Conservation (phyloP, 2,797 vertebrate species). For the Menidia menidia region DNA sequence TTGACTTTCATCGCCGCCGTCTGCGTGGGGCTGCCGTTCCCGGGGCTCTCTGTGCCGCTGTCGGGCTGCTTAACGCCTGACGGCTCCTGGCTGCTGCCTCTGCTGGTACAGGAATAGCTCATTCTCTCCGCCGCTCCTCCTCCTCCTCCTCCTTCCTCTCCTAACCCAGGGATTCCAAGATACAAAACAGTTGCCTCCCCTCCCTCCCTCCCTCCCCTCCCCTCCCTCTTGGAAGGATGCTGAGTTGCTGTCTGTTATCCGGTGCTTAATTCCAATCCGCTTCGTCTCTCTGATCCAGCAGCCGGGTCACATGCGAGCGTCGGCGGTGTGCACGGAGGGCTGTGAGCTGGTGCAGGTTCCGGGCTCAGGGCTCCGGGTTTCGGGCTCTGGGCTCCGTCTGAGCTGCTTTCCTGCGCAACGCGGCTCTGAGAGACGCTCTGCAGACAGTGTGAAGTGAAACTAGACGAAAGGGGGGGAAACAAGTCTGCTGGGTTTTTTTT, state of each 20-base stretch:
- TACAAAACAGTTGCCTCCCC: conserved; percentile 71
- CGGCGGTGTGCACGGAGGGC: not conserved
- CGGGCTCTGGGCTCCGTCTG: not conserved
- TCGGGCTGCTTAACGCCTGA: conserved; percentile 77
- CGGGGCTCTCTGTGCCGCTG: conserved; percentile 56
- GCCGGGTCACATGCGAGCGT: conserved; percentile 19
- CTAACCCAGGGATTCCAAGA: conserved; percentile 72
- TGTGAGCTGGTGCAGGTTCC: not conserved
- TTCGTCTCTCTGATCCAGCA: conserved; percentile 52
- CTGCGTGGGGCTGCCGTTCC: conserved; percentile 62
- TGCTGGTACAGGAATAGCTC: conserved; percentile 88
- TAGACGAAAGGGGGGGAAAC: conserved; percentile 36
- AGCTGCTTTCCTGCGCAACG: conserved; percentile 19
- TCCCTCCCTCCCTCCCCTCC: conserved; percentile 62
- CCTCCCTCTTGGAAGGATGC: conserved; percentile 67
- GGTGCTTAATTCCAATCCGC: conserved; percentile 77
- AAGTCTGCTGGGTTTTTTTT: conserved; percentile 31
- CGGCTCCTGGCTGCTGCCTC: conserved; percentile 83
- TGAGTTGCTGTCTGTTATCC: conserved; percentile 74
- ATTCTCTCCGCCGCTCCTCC: conserved; percentile 82
- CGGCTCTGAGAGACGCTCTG: conserved; percentile 22
- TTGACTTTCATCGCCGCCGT: conserved; percentile 91
- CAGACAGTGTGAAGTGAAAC: conserved; percentile 28
- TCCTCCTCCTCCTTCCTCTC: conserved; percentile 58
- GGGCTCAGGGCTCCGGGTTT: not conserved